Base-by-base conservation (phyloP, 2,888 invertebrate genomes). In the Blomia tropicalis region DNA sequence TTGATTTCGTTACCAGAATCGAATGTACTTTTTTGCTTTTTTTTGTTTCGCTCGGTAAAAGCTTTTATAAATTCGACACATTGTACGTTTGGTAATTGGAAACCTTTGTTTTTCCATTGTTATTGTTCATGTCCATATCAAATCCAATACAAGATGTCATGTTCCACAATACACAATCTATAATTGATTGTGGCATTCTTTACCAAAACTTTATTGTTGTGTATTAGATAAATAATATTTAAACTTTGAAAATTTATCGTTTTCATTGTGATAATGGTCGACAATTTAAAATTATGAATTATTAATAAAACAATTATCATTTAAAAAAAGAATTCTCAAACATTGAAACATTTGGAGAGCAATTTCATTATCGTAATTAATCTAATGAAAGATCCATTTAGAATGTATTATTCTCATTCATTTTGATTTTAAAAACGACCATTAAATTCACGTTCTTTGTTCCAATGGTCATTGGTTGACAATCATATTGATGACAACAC, bases 181-280 rank as follows among this genome's bases (percentile, higher is more conserved):
- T 41, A 47, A 47, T 47, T 47, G n/a, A n/a, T n/a, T n/a, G n/a
- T n/a, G n/a, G n/a, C n/a, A n/a, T n/a, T n/a, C n/a, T n/a, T n/a
- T n/a, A n/a, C n/a, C n/a, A n/a, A n/a, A n/a, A n/a, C n/a, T n/a
- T n/a, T n/a, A n/a, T n/a, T n/a, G n/a, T n/a, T n/a, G n/a, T n/a
- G n/a, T n/a, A n/a, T n/a, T 17, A 41, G 14, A 17, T 41, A 41
- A 14, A 41, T 14, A 41, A 41, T 17, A 41, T 41, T 41, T 41
- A 17, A 41, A n/a, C 14, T 41, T 41, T 41, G 14, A 17, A 17
- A 17, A 41, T n/a, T 41, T 41, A 41, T 41, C n/a, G 41, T 41
- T 41, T 41, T 41, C n/a, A n/a, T 41, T 41, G 41, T 41, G n/a
- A n/a, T n/a, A n/a, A n/a, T n/a, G n/a, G 51, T 27, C 51, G n/a